Percentiles rank a stretch among this genome's conserved stretches.
phyloP scores from a whole-genome alignment of 2,888 invertebrate species.

The Maniola hyperantus region DNA sequence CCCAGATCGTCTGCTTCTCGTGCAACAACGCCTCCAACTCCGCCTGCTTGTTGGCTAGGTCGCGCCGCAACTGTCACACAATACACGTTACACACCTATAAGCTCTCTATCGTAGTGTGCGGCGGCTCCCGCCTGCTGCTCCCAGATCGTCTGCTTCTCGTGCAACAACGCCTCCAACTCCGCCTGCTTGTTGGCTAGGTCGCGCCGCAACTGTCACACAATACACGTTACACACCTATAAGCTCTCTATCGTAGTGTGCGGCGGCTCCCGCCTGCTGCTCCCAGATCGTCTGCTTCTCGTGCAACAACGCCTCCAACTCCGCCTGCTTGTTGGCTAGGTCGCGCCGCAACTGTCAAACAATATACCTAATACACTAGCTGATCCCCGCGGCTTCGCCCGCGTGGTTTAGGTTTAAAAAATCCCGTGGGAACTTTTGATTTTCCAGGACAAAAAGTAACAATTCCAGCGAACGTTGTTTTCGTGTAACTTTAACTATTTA shows the following conservation, averaged over 20 bases:
- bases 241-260: slow-evolving; percentile 72
- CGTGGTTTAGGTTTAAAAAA: too few relatives aligned
- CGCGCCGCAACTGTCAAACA: slow-evolving; percentile 62
- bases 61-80: too few relatives aligned
- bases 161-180: slow-evolving; percentile 71
- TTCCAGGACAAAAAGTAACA: too few relatives aligned
- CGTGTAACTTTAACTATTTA: too few relatives aligned
- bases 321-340: slow-evolving; percentile 71
- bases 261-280: slow-evolving; percentile 68
- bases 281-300: slow-evolving; percentile 77
- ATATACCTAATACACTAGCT: too few relatives aligned
- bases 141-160: slow-evolving; percentile 77
- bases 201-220: slow-evolving; percentile 62
- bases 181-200: slow-evolving; percentile 71
- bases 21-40: too few relatives aligned
- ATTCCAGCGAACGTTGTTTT: too few relatives aligned
- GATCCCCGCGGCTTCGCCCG: too few relatives aligned
- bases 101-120: slow-evolving; percentile 72
- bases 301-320: slow-evolving; percentile 71
- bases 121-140: slow-evolving; percentile 68
- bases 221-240: slow-evolving; percentile 52
- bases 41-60: too few relatives aligned
- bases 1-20: too few relatives aligned
- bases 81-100: slow-evolving; percentile 52
- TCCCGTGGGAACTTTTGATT: too few relatives aligned